phyloP scores from a whole-genome alignment of 2,888 invertebrate genomes.

The Mycalesis mineus region DNA sequence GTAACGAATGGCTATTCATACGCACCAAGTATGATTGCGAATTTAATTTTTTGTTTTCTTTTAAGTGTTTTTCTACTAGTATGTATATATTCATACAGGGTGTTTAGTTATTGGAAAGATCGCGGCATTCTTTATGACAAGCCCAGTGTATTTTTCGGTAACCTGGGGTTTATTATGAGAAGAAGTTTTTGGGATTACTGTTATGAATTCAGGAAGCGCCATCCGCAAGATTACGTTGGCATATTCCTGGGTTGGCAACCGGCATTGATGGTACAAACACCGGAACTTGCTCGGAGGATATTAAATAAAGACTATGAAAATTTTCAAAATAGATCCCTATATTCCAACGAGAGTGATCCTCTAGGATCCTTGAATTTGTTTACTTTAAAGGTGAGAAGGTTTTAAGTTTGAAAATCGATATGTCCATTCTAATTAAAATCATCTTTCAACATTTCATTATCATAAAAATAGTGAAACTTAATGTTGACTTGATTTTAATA shows the following conservation, averaged over 20 bases:
- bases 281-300: conserved; percentile 50
- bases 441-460: too few species aligned
- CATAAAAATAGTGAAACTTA: not conserved
- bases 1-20: not conserved
- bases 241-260: conserved; percentile 54
- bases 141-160: conserved; percentile 50
- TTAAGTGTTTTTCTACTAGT: conserved; percentile 34
- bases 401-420: not conserved
- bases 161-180: conserved; percentile 50
- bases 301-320: conserved; percentile 49
- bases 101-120: conserved; percentile 56
- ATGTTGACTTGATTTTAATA: too few species aligned
- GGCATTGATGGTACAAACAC: conserved; percentile 49
- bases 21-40: conserved; percentile 3
- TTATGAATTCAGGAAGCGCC: conserved; percentile 39
- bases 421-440: too few species aligned
- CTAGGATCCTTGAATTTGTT: conserved; percentile 60
- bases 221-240: conserved; percentile 49
- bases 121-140: conserved; percentile 51
- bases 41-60: not conserved
- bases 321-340: conserved; percentile 51
- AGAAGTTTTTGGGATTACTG: conserved; percentile 50
- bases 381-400: conserved; percentile 45
- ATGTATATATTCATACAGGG: conserved; percentile 39
- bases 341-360: conserved; percentile 47